Evolutionary conservation across 1,140 invertebrate species (phyloP).

Genomic region (Wiebesia pumilae): DNA sequence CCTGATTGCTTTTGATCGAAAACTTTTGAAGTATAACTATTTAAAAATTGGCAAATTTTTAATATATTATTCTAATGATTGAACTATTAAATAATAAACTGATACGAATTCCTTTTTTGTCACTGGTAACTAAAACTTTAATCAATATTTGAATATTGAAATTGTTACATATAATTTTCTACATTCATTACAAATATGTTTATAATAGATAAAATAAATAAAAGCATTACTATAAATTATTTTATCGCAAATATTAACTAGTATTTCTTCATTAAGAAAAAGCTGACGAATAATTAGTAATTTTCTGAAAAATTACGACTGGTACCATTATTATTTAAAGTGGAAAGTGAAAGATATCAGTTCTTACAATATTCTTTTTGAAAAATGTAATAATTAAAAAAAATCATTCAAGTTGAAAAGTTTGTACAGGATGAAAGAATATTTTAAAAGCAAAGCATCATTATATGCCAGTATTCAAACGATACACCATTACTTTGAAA

Average conservation of each 20-base stretch:
- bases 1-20: no score
- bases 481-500: constrained; percentile 38
- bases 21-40: no score
- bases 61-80: no score
- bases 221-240: neutral
- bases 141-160: no score
- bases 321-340: neutral
- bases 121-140: no score
- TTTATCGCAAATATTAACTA: neutral
- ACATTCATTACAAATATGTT: neutral
- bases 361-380: neutral
- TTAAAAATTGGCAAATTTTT: no score
- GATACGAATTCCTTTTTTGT: no score
- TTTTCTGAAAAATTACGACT: neutral
- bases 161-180: neutral
- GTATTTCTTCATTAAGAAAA: neutral
- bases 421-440: neutral
- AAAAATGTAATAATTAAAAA: constrained; percentile 20
- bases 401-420: constrained; percentile 15
- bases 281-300: neutral
- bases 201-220: neutral
- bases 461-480: constrained; percentile 29
- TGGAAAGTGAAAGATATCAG: neutral
- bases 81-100: no score
- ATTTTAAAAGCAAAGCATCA: constrained; percentile 13